Conservation (phyloP, 2,797 vertebrate species). For the Gorsachius magnificus region DNA sequence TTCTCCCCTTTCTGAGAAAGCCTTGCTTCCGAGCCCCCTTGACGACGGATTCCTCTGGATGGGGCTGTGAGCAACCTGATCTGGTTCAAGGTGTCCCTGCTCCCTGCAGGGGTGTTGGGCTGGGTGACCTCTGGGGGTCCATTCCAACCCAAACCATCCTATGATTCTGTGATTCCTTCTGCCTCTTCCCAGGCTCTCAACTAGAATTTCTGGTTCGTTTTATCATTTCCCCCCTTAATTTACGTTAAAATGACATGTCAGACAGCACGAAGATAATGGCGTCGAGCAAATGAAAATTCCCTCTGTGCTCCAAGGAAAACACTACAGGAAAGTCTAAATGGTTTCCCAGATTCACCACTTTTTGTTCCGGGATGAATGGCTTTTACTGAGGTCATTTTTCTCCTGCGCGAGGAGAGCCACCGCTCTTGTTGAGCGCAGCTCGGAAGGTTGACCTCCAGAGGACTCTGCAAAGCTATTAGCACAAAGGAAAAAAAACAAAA, state of each 20-base stretch:
- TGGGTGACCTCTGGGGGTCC: too few relatives aligned
- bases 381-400: not conserved
- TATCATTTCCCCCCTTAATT: rapidly evolving
- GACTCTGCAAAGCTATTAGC: not conserved
- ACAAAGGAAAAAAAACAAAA: not conserved
- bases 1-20: not conserved
- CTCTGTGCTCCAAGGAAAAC: not conserved
- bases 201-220: not conserved
- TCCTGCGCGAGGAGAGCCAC: not conserved
- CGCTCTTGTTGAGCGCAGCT: not conserved
- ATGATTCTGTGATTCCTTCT: not conserved
- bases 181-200: not conserved
- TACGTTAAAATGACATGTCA: rapidly evolving
- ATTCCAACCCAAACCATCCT: too few relatives aligned
- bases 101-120: too few relatives aligned
- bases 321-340: too few relatives aligned
- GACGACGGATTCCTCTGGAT: not conserved
- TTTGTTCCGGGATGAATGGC: not conserved
- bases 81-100: too few relatives aligned
- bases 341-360: not conserved
- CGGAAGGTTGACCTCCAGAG: not conserved
- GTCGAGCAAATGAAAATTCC: not conserved
- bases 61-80: too few relatives aligned
- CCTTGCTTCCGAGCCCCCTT: rapidly evolving
- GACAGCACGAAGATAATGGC: not conserved